Conservation (phyloP, 2,888 invertebrate genomes). For the Leptinotarsa rubiginosa region DNA sequence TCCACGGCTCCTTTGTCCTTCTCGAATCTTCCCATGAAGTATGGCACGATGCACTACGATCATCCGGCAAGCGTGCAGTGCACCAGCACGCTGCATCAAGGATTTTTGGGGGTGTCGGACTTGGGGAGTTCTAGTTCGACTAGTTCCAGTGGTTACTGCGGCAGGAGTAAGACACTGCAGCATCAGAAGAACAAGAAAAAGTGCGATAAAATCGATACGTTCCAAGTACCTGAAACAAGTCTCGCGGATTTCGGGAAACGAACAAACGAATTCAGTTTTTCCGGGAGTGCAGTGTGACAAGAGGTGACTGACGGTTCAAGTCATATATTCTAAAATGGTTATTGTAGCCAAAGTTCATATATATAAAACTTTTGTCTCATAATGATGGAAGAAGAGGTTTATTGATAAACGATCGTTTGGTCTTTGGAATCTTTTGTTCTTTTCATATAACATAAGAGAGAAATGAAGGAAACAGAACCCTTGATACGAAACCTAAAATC, state of each 20-base stretch:
- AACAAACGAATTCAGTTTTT: constrained; percentile 60
- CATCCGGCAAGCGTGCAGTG: constrained; percentile 22
- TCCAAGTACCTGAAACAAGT: constrained; percentile 62
- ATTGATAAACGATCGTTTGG: neutral
- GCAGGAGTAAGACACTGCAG: constrained; percentile 64
- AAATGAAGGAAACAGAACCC: too few species aligned
- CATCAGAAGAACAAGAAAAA: constrained; percentile 60
- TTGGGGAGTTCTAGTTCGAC: constrained; percentile 63
- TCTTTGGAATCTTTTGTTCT: neutral
- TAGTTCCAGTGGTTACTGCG: constrained; percentile 62
- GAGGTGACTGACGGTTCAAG: neutral
- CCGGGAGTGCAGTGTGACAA: constrained; percentile 64
- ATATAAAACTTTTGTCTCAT: constrained; percentile 30
- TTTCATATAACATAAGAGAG: too few species aligned
- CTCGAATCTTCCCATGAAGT: constrained; percentile 52
- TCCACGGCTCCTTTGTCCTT: constrained; percentile 54
- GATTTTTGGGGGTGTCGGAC: constrained; percentile 64
- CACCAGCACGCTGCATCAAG: constrained; percentile 63
- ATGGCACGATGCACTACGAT: constrained; percentile 60
- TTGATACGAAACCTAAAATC: too few species aligned
- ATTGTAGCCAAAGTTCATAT: constrained; percentile 5
- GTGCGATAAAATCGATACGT: constrained; percentile 65
- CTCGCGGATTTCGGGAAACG: constrained; percentile 59
- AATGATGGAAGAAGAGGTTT: constrained; percentile 2
- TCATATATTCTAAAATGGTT: constrained; percentile 5